Base-by-base conservation (phyloP, 2,113 vertebrate genomes). In the Osmerus mordax region DNA sequence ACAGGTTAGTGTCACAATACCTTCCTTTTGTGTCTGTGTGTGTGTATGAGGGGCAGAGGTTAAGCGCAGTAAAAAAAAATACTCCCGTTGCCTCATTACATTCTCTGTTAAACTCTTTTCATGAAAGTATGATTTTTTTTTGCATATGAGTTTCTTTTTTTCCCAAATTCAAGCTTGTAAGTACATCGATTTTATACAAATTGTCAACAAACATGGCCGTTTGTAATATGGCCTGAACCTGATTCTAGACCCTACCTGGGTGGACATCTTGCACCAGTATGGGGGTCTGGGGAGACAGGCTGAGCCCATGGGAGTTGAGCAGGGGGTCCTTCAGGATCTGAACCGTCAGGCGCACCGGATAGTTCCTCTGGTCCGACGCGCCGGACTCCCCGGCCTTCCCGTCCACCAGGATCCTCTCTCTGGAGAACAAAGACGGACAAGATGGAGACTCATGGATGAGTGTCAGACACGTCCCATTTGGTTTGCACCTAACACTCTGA, bases 271-370 rank as follows among this genome's bases (percentile, higher is more conserved):
- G 86, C 81, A 93, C 89, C 78, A 91, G 79, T 53, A 90, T 83
- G 14, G 92, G 92, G 25, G 29, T 80, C 71, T 90, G 85, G 16
- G 78, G 60, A 18, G 91, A 90, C 41, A 93, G 74, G 0, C 79
- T 87, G 84, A 93, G 88, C 65, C 91, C 91, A 54, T 92, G 90
- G 13, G 89, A 89, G 74, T 80, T 83, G 69, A 92, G 83, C 15
- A 55, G 51, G 0, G 78, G 78, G 78, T 92, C 90, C 4, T 75
- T 78, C 4, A 81, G 85, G 66, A 93, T 86, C 75, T 90, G 90
- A 68, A 92, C 64, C 0, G 80, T 92, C 71, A 92, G 89, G 28
- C 90, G 88, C 71, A 93, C 83, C 0, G 89, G 74, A 66, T 87
- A 89, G 69, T 85, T 91, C 79, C 89, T 90, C 76, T 86, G 89